Conservation (phyloP, 2,888 invertebrate species). For the Lingula anatina region DNA sequence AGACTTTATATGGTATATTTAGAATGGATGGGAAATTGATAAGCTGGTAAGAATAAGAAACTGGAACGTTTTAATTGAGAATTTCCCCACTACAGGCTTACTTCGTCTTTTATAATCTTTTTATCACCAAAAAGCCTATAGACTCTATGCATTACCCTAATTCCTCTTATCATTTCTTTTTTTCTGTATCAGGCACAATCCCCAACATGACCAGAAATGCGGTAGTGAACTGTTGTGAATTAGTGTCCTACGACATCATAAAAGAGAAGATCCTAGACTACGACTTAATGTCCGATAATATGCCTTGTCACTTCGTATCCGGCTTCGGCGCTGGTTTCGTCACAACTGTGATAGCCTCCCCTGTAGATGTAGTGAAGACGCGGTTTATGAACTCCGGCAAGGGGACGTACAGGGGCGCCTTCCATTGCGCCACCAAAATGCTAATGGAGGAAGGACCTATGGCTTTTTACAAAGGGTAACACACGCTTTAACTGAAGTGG, state of each 20-base stretch:
- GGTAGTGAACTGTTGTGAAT: constrained; percentile 64
- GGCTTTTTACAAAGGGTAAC: constrained; percentile 66
- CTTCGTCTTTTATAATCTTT: neutral
- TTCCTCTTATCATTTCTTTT: neutral
- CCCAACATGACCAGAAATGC: constrained; percentile 65
- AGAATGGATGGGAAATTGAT: too few relatives aligned
- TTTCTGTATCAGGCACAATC: constrained; percentile 55
- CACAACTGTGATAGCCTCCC: constrained; percentile 63
- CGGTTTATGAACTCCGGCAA: constrained; percentile 62
- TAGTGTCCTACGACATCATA: constrained; percentile 64
- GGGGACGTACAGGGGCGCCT: constrained; percentile 60
- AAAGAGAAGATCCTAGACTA: constrained; percentile 59
- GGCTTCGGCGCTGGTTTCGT: constrained; percentile 57
- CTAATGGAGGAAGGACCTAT: constrained; percentile 57
- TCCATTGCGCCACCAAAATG: constrained; percentile 60
- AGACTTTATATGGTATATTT: too few relatives aligned
- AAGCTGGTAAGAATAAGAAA: neutral
- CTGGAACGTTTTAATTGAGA: neutral
- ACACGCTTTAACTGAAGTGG: too few relatives aligned
- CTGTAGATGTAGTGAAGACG: constrained; percentile 66
- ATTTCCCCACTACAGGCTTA: neutral
- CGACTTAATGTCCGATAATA: constrained; percentile 58
- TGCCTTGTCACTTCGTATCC: constrained; percentile 60
- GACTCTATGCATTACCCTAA: neutral
- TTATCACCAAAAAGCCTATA: neutral